These are phyloP conservation scores for Chironomus striatipennis DNA, from an alignment of 1,140 invertebrate genomes.

Conservation along the genomic window DNA sequence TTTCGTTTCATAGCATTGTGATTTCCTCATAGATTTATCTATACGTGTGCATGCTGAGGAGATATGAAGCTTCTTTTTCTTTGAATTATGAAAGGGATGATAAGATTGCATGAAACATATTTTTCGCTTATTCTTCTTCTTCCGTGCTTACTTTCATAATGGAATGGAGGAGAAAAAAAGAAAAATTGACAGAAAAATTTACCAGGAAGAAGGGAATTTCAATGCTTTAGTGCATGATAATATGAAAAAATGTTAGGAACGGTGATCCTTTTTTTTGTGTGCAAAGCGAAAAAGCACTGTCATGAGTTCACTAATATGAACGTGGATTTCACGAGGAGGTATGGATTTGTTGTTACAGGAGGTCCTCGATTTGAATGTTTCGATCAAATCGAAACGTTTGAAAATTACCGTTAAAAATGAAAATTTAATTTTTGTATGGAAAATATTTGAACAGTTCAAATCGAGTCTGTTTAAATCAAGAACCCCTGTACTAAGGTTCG, in stretches of 20 bases:
- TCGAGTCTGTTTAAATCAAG: too few species aligned
- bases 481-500: too few species aligned
- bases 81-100: slow-evolving; percentile 13
- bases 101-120: slow-evolving; percentile 1
- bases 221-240: slow-evolving; percentile 13
- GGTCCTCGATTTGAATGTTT: too few species aligned
- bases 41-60: neutral
- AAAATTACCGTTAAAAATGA: too few species aligned
- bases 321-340: neutral
- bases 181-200: neutral
- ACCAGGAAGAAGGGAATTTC: neutral
- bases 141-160: neutral
- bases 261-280: neutral
- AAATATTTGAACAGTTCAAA: too few species aligned
- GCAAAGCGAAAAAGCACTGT: neutral
- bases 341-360: neutral
- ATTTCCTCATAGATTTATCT: slow-evolving; percentile 6
- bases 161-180: neutral
- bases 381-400: too few species aligned
- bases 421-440: too few species aligned
- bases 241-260: neutral
- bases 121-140: neutral
- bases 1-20: neutral
- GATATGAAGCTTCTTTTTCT: neutral
- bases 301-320: neutral